Evolutionary conservation across 1,140 invertebrate species (phyloP), one percentile per base, ranked within the genome.

Genomic region (Orius insidiosus): DNA sequence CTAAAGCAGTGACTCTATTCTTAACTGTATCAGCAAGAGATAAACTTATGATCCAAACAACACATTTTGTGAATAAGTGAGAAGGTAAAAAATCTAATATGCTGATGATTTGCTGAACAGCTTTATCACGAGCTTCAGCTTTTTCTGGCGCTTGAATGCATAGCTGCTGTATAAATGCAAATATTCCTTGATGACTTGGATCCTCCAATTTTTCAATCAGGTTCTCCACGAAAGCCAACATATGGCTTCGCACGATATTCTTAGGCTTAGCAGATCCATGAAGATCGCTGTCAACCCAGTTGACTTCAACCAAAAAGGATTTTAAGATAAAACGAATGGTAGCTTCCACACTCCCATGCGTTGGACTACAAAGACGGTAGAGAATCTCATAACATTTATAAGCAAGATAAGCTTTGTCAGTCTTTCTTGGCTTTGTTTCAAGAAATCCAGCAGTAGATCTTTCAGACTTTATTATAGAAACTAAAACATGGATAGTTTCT

Each of bases 111-210:
- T 68, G 53, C 38, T 60, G 48, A 7, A 71, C 65, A 24, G 70
- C 67, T 52, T 67, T 72, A 30, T 62, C 60, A 47, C 75, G 57
- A 18, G 65, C 66, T 40, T 78, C 75, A 1, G 68, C 52, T 51
- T 66, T 63, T 38, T 78, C 75, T 10, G 71, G 68, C 45, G 70
- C 68, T 35, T 66, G 65, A 0, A 65, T 46, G 57, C 74, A 73
- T 10, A 77, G 42, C 11, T 74, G 66, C 44, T 78, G 73, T 11
- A 77, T 55, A 2, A 77, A 53, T 45, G 63, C 68, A 45, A 61
- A 54, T 0, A 70, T 58, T 2, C 60, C 64, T 13, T 48, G 35
- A 32, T 64, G 49, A 4, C 63, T 57, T 2, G 59, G 54, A 8
- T 66, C 56, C 40, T 63, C 59, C 32, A 67, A 48, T 11, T 56